Base-by-base conservation (phyloP, 2,888 invertebrate species). In the Rhagium mordax region DNA sequence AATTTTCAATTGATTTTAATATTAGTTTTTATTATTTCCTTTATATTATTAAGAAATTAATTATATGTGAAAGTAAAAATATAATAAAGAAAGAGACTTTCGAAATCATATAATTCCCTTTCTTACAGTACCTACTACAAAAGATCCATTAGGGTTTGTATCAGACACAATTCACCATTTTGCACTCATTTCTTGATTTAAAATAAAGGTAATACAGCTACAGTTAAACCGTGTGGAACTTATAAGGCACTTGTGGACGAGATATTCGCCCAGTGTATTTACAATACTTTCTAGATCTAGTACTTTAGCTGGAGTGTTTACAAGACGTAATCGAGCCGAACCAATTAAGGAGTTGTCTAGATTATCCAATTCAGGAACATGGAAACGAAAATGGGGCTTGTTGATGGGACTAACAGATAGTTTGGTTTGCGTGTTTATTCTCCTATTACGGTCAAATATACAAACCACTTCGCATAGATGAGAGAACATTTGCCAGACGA, bases 331-430 rank as follows among this genome's bases (percentile, higher is more conserved):
- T 33, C 65, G 16, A 48, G 57, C 20, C 21, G 48, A 48, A 59
- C 65, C 71, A 71, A 71, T 71, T 71, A 71, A 64, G 71, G 20
- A 71, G 33, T 65, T 71, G 71, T 71, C 71, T 65, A 55, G 65
- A 71, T 65, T 71, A 71, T 71, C 65, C 48, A 29, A 48, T 70
- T 48, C 53, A 62, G 33, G 59, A 57, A 65, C 49, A 71, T 65
- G 48, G 71, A 53, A 65, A 65, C 33, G 65, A 33, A 33, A 27
- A 29, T 29, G 55, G 60, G 16, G 57, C 15, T 51, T 57, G 65
- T 48, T 64, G 71, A 71, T 71, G 55, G 47, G 65, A 65, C 64
- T 70, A 64, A 47, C 49, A 65, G 71, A 71, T 71, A 71, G 59
- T 71, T 65, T 53, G 57, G 71, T 59, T 71, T 33, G 71, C 71